Conservation (phyloP, 1,140 invertebrate genomes). For the Anadara kagoshimensis region DNA sequence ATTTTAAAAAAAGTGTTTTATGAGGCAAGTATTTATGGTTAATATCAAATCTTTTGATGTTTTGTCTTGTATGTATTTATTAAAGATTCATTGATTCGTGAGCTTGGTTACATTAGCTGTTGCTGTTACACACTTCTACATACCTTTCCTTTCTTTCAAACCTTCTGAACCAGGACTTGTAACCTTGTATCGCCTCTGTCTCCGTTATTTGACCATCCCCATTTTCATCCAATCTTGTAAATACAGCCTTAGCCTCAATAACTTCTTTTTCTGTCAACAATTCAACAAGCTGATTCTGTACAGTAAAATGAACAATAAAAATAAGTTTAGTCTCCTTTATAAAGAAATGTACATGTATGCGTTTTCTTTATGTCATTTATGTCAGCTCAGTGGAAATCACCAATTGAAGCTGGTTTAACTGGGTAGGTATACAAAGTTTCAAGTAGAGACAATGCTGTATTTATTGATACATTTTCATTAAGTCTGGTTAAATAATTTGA, state of each 20-base stretch:
- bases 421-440: not conserved
- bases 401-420: not conserved
- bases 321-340: not conserved
- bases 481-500: too few relatives aligned
- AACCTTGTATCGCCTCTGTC: constrained; percentile 24
- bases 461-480: too few relatives aligned
- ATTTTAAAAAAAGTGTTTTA: too few relatives aligned
- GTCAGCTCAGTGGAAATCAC: not conserved
- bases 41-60: too few relatives aligned
- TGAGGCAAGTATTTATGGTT: too few relatives aligned
- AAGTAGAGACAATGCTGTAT: not conserved
- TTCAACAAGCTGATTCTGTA: not conserved
- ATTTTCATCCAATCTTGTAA: constrained; percentile 38
- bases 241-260: constrained; percentile 27
- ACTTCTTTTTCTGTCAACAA: constrained; percentile 48
- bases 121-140: not conserved
- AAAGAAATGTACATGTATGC: not conserved
- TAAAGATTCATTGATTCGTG: too few relatives aligned
- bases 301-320: not conserved
- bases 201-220: constrained; percentile 33
- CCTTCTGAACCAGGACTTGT: constrained; percentile 39
- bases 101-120: too few relatives aligned
- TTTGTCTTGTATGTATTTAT: too few relatives aligned
- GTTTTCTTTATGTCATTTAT: not conserved
- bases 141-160: constrained; percentile 15